Evolutionary conservation across 2,888 invertebrate species (phyloP).

Genomic region (Endotricha flammealis): DNA sequence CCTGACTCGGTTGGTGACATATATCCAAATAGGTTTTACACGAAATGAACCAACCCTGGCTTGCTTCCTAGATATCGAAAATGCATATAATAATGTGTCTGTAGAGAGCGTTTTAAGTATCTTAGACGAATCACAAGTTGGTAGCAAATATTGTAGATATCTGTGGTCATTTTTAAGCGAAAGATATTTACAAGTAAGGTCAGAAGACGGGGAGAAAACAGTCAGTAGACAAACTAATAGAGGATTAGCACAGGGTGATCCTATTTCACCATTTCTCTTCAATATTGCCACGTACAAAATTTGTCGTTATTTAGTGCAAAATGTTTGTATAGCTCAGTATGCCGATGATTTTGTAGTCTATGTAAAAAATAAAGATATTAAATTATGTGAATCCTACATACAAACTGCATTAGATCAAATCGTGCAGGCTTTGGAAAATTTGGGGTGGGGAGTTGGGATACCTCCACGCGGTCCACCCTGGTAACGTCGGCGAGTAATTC

Average conservation of each 20-base stretch:
- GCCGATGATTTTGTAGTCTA: constrained; percentile 4
- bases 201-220: not conserved
- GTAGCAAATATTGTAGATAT: constrained; percentile 1
- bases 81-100: too few species aligned
- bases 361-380: not conserved
- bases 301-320: not conserved
- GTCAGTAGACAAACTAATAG: not conserved
- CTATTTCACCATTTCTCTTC: constrained; percentile 7
- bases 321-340: constrained; percentile 5
- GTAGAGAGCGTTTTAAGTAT: not conserved
- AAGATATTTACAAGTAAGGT: not conserved
- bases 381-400: not conserved
- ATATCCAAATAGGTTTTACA: constrained; percentile 4
- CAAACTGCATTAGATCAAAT: not conserved
- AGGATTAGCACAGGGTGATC: not conserved
- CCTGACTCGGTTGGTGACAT: constrained; percentile 1
- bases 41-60: constrained; percentile 1
- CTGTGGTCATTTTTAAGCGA: constrained; percentile 5
- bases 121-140: not conserved
- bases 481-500: too few species aligned
- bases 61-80: too few species aligned
- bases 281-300: constrained; percentile 8
- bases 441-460: too few species aligned
- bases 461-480: too few species aligned
- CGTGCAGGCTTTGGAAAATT: too few species aligned